A percentile compares a stretch with the other conserved stretches of the same genome.
Evolutionary conservation across 2,113 vertebrate genomes (phyloP).

Genomic region (Tragelaphus imberbis): DNA sequence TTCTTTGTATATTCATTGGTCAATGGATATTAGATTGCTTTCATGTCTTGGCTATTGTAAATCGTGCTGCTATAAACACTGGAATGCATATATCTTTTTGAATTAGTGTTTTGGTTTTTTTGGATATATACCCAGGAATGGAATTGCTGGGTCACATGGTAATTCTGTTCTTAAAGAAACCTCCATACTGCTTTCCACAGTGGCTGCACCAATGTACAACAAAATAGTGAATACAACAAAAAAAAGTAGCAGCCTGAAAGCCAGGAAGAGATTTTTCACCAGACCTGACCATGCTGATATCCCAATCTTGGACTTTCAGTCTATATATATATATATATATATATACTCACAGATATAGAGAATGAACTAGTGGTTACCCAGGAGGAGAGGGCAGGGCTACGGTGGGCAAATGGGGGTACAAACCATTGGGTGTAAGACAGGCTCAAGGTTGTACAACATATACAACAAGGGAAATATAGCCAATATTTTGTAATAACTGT

Average conservation of each 20-base stretch:
- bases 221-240: background rate
- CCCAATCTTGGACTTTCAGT: background rate
- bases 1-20: background rate
- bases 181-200: background rate
- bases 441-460: background rate
- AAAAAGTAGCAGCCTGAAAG: background rate
- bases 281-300: background rate
- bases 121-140: background rate
- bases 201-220: background rate
- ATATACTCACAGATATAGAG: background rate
- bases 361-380: background rate
- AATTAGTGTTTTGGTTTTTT: background rate
- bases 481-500: background rate
- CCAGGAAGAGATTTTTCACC: background rate
- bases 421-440: background rate
- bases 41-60: background rate
- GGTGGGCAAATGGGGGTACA: background rate
- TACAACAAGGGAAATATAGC: background rate
- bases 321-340: too few relatives aligned
- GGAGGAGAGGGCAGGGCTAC: background rate
- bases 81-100: background rate
- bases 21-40: background rate
- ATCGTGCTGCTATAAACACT: background rate
- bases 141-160: background rate
- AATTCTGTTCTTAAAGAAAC: background rate